Percentiles rank a stretch among this genome's conserved stretches.
Evolutionary conservation across 2,797 vertebrate genomes (phyloP).

Genomic region (Malurus splendens): DNA sequence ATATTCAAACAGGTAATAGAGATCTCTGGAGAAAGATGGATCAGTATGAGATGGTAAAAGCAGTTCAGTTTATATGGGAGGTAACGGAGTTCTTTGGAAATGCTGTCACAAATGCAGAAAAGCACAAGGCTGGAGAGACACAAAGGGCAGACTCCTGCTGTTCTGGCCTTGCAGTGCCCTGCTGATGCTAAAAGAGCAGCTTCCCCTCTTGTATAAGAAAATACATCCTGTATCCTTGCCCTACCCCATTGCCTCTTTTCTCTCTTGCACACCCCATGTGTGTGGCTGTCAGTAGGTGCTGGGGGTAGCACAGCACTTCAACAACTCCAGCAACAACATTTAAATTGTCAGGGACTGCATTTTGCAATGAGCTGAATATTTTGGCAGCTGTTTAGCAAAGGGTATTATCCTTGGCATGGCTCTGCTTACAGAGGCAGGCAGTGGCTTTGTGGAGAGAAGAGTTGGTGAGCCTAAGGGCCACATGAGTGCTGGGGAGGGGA

Average conservation of each 20-base stretch:
- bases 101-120: not conserved
- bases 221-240: not conserved
- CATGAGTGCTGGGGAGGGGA: rapidly evolving
- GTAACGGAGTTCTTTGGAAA: not conserved
- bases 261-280: not conserved
- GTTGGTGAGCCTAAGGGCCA: not conserved
- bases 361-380: not conserved
- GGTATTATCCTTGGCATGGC: not conserved
- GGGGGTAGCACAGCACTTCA: not conserved
- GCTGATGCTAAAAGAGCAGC: not conserved
- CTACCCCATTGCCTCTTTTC: not conserved
- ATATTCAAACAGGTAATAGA: not conserved
- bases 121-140: not conserved
- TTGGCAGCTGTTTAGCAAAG: not conserved
- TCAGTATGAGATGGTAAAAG: not conserved
- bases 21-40: not conserved
- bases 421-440: not conserved
- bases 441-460: not conserved
- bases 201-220: not conserved
- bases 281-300: not conserved
- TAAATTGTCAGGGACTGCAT: not conserved
- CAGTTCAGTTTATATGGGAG: rapidly evolving
- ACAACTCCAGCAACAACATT: not conserved
- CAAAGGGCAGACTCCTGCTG: not conserved
- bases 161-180: not conserved